Evolutionary conservation across 2,888 invertebrate genomes (phyloP).

Genomic region (Blastobasis adustella): DNA sequence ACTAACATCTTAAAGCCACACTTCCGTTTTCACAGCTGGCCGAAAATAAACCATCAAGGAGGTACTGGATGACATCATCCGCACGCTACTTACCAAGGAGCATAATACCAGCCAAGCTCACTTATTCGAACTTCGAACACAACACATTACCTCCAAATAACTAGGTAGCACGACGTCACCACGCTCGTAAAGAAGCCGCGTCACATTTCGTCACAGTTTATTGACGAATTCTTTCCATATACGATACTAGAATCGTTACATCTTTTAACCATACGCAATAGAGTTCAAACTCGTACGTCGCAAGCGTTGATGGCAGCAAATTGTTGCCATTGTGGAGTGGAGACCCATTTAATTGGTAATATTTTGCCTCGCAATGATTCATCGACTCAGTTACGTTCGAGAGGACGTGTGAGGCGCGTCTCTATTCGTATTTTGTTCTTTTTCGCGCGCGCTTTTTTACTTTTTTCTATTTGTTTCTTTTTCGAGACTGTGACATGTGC

Average conservation of each 20-base stretch:
- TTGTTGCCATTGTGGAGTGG: constrained; percentile 36
- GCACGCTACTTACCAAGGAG: not conserved
- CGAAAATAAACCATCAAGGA: not conserved
- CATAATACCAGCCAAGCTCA: too few relatives aligned
- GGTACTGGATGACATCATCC: not conserved
- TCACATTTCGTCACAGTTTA: not conserved
- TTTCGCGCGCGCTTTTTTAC: constrained; percentile 8
- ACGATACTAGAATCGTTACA: not conserved
- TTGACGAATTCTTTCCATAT: not conserved
- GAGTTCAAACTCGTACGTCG: constrained; percentile 32
- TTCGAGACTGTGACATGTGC: constrained; percentile 41
- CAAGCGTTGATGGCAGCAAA: constrained; percentile 25
- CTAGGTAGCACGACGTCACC: not conserved
- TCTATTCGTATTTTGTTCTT: constrained; percentile 28
- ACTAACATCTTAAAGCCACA: not conserved
- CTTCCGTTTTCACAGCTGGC: not conserved
- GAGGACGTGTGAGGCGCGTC: constrained; percentile 42
- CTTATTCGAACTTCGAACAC: too few relatives aligned
- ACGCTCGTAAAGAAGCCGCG: not conserved
- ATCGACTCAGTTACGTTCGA: constrained; percentile 53
- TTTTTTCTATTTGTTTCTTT: constrained; percentile 21
- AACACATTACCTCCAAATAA: too few relatives aligned
- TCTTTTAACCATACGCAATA: constrained; percentile 16
- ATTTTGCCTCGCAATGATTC: constrained; percentile 68
- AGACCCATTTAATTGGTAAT: constrained; percentile 57